Evolutionary conservation across 2,888 invertebrate species (phyloP).

Genomic region (Adineta ricciae): DNA sequence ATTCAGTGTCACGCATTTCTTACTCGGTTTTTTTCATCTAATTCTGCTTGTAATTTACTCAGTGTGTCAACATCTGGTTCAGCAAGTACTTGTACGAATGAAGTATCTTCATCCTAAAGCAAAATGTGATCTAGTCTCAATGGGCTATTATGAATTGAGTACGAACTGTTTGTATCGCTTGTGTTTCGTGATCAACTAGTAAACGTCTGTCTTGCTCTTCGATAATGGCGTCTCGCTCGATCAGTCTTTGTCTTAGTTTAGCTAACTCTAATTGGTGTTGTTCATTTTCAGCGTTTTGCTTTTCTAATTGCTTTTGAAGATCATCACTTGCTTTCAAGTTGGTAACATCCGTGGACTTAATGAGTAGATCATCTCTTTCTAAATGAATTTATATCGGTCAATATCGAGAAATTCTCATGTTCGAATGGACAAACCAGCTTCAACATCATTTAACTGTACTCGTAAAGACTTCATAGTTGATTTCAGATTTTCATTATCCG

Average conservation of each 20-base stretch:
- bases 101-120: slow-evolving; percentile 11
- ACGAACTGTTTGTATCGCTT: slow-evolving; percentile 4
- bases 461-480: neutral
- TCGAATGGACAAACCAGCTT: neutral
- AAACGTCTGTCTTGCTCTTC: neutral
- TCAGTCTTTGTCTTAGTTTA: neutral
- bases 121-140: neutral
- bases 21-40: neutral
- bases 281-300: slow-evolving; percentile 20
- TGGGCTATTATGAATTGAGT: neutral
- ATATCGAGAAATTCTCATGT: neutral
- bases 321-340: neutral
- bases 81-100: neutral
- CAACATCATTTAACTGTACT: neutral
- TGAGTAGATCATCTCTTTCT: slow-evolving; percentile 24
- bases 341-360: neutral
- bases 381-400: neutral
- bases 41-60: neutral
- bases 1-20: neutral
- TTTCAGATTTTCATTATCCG: neutral
- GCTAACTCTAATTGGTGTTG: neutral
- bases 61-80: neutral
- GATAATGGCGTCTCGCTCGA: slow-evolving; percentile 1
- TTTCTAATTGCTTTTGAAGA: slow-evolving; percentile 14
- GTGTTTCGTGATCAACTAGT: slow-evolving; percentile 1